Percentiles rank a stretch among this genome's conserved stretches.
These are phyloP conservation scores for Pseudochirops corinnae DNA, from an alignment of 2,797 vertebrate genomes.

Conservation along the genomic window DNA sequence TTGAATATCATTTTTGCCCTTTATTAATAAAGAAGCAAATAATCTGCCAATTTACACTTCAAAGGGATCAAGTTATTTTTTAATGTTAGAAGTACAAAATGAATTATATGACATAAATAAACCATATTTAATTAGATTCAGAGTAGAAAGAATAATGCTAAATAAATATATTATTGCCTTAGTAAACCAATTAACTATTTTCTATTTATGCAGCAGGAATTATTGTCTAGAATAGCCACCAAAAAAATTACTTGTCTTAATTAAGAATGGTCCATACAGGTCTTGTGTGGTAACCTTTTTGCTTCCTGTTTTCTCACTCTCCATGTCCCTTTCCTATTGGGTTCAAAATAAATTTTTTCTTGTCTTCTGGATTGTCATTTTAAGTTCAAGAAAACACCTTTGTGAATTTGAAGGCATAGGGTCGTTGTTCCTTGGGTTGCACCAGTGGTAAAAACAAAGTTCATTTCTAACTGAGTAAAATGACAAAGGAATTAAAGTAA, in stretches of 20 bases:
- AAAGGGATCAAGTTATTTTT: constrained; percentile 76
- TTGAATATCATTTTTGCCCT: constrained; percentile 81
- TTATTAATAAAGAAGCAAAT: constrained; percentile 83
- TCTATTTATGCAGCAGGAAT: constrained; percentile 80
- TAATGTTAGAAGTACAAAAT: constrained; percentile 78
- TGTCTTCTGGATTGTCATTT: not conserved
- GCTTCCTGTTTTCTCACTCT: not conserved
- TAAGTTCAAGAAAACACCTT: not conserved
- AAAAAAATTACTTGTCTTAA: constrained; percentile 75
- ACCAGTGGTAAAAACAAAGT: not conserved
- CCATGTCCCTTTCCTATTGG: not conserved
- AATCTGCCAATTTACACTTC: constrained; percentile 80
- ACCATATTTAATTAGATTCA: constrained; percentile 79
- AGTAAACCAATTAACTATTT: constrained; percentile 85
- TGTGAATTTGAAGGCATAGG: accelerated
- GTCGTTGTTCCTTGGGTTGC: not conserved
- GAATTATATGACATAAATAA: constrained; percentile 80
- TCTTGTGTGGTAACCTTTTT: not conserved
- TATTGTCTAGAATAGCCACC: constrained; percentile 64
- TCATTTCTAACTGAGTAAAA: not conserved
- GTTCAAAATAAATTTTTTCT: not conserved
- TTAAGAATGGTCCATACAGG: constrained; percentile 64
- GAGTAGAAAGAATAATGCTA: constrained; percentile 76
- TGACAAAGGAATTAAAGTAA: not conserved
- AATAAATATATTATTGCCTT: constrained; percentile 82